phyloP scores from a whole-genome alignment of 2,797 vertebrate species.

The Apogon talboti region DNA sequence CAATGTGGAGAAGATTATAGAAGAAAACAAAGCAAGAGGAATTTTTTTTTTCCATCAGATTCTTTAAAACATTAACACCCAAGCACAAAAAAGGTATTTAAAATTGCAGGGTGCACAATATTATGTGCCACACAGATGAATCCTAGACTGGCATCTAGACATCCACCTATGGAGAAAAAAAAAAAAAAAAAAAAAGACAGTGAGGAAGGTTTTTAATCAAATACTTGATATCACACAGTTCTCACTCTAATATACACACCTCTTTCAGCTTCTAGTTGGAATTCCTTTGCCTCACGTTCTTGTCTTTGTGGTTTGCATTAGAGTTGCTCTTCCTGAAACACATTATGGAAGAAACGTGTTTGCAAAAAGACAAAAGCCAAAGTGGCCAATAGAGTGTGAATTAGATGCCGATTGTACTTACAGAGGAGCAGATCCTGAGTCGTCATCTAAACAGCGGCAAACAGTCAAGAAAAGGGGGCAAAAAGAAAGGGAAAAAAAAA shows the following conservation, averaged over 20 bases:
- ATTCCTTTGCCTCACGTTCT: conserved; percentile 94
- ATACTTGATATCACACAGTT: not conserved
- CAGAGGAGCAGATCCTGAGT: conserved; percentile 93
- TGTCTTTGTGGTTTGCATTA: conserved; percentile 90
- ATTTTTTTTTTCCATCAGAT: conserved; percentile 42
- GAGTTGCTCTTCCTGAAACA: conserved; percentile 91
- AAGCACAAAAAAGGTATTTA: conserved; percentile 73
- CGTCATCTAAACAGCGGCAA: conserved; percentile 86
- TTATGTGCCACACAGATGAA: conserved; percentile 69
- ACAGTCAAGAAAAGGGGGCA: conserved; percentile 1
- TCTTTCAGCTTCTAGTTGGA: conserved; percentile 83
- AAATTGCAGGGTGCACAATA: conserved; percentile 72
- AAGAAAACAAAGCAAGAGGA: conserved; percentile 55
- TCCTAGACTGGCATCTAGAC: conserved; percentile 67
- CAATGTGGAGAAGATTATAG: conserved; percentile 63
- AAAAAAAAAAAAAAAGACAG: not conserved
- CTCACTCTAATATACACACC: conserved; percentile 52
- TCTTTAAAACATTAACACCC: conserved; percentile 76
- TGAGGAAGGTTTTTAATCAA: not conserved
- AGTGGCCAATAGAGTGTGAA: not conserved
- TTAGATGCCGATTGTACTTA: conserved; percentile 81
- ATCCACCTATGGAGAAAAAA: conserved; percentile 44
- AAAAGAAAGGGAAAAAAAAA: conserved; percentile 19
- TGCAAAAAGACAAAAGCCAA: not conserved
- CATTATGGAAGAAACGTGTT: not conserved